Percentiles rank a stretch among this genome's conserved stretches.
Conservation (phyloP, 2,888 invertebrate genomes). For the Mythimna albipuncta region DNA sequence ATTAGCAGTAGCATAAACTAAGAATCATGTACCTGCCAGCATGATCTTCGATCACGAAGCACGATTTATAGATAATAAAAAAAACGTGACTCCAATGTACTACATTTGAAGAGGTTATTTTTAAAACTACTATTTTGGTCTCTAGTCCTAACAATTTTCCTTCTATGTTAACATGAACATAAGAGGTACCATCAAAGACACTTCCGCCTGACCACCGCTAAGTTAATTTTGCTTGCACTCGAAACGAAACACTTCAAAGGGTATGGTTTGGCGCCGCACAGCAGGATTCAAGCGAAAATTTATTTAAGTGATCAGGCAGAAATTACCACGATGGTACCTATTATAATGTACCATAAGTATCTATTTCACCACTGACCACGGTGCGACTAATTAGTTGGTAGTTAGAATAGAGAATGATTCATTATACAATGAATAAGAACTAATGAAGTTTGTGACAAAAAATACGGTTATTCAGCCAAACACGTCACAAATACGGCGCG, state of each 20-base stretch:
- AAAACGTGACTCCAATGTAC: constrained; percentile 1
- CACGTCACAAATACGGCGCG: not conserved
- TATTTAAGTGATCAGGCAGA: too few species aligned
- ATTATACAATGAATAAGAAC: constrained; percentile 28
- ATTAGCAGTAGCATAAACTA: constrained; percentile 6
- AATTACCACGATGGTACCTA: too few species aligned
- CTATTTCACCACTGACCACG: not conserved
- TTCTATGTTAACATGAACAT: too few species aligned
- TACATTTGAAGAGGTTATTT: constrained; percentile 14
- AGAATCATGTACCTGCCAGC: not conserved
- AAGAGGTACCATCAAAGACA: too few species aligned
- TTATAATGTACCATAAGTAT: too few species aligned
- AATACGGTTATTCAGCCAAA: constrained; percentile 24
- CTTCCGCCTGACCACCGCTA: too few species aligned
- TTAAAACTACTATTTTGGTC: constrained; percentile 19
- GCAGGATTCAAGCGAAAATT: too few species aligned
- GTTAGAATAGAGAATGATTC: constrained; percentile 30
- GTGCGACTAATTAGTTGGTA: constrained; percentile 28
- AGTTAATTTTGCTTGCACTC: too few species aligned
- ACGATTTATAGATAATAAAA: constrained; percentile 2
- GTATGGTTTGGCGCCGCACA: too few species aligned
- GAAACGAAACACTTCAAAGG: too few species aligned
- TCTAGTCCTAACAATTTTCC: not conserved
- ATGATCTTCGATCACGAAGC: not conserved
- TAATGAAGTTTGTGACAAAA: constrained; percentile 38